Conservation (phyloP, 2,888 invertebrate genomes). For the Platycnemis pennipes region DNA sequence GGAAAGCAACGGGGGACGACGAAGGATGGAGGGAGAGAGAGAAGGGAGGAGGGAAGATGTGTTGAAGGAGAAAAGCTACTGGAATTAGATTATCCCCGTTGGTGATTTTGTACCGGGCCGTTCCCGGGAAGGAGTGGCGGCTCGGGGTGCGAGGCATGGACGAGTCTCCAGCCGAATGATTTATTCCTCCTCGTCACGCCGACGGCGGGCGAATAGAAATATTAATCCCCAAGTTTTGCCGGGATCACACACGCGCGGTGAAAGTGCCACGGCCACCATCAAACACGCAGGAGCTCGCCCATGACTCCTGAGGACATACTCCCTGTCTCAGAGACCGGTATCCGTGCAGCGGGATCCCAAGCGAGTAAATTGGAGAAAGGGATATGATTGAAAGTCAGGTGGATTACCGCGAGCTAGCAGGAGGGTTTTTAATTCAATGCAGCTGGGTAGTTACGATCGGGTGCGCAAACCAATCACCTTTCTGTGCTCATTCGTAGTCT, state of each 20-base stretch:
- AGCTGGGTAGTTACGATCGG: too few relatives aligned
- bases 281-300: background rate
- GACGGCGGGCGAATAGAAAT: background rate
- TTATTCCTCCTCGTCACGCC: background rate
- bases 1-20: background rate
- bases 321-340: background rate
- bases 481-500: too few relatives aligned
- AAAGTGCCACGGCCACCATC: background rate
- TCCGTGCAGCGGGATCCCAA: too few relatives aligned
- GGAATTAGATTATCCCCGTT: constrained; percentile 57
- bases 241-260: background rate
- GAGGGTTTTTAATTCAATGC: too few relatives aligned
- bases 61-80: background rate
- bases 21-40: background rate
- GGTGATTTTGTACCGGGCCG: constrained; percentile 53
- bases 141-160: background rate
- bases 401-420: too few relatives aligned
- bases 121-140: background rate
- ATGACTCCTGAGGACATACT: background rate
- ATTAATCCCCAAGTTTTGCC: background rate
- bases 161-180: background rate
- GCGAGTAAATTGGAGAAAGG: too few relatives aligned
- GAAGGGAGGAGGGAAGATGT: background rate
- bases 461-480: too few relatives aligned
- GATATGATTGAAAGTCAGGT: too few relatives aligned